Base-by-base conservation (phyloP, 2,888 invertebrate genomes). In the Sepioteuthis lessoniana region DNA sequence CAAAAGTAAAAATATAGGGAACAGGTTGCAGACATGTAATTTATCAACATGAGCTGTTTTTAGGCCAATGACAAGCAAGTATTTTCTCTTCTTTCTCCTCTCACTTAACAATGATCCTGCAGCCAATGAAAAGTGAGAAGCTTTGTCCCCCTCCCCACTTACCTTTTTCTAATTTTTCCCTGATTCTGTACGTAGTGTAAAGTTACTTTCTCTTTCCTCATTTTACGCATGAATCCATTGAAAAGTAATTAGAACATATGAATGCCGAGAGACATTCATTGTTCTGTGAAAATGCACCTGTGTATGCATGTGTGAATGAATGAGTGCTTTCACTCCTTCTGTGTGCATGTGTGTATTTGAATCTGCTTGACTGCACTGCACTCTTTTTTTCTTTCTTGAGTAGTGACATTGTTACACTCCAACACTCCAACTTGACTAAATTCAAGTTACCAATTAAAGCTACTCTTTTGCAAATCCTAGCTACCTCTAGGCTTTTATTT, bases 171-270 rank as follows among this genome's bases (percentile, higher is more conserved):
- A 60, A 1, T 8, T 3, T 60, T 4, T 25, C 31, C 25, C 4
- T 25, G 60, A 25, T 25, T 7, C 8, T 60, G 31, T 31, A 28
- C 10, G 1, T 1, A 16, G 13, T 19, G 31, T 31, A 60, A n/a
- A 13, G n/a, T n/a, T 76, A n/a, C 76, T 16, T 76, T 76, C 76
- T 25, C n/a, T 76, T 76, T 76, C 25, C 76, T 76, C n/a, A 76
- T 76, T 76, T 76, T 76, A 76, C n/a, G 76, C 76, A 76, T 76
- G 76, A 76, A 76, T n/a, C 76, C 76, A 76, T 76, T 76, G 16
- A 76, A 76, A 76, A 76, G 76, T 76, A 76, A 76, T 76, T 76
- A 76, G 76, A n/a, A 76, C 13, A 35, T 16, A 76, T 76, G n/a
- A 76, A 76, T 76, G 76, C 76, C 76, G n/a, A 76, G 76, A 76